phyloP scores from a whole-genome alignment of 1,140 invertebrate genomes.

The Drosophila dunni region DNA sequence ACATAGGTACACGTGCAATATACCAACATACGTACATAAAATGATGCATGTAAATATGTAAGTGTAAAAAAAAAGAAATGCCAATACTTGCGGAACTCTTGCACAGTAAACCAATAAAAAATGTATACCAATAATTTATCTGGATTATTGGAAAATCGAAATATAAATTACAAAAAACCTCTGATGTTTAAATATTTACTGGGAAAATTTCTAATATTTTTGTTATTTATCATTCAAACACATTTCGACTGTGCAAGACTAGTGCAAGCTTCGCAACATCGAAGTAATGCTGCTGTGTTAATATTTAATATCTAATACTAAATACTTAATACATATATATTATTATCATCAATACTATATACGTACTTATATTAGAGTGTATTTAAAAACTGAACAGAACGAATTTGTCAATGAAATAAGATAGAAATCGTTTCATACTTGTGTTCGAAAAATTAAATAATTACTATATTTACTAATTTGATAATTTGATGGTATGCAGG shows the following conservation, averaged over 20 bases:
- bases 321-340: not conserved
- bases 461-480: too few species aligned
- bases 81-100: not conserved
- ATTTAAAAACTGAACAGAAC: conserved; percentile 1
- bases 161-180: not conserved
- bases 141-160: not conserved
- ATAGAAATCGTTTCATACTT: too few species aligned
- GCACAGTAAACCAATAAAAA: not conserved
- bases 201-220: not conserved
- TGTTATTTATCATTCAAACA: too few species aligned
- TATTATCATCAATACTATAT: not conserved
- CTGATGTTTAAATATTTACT: too few species aligned
- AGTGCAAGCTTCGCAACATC: conserved; percentile 6
- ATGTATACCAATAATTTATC: not conserved
- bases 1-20: not conserved
- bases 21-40: not conserved
- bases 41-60: not conserved
- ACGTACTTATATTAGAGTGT: not conserved
- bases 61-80: conserved; percentile 1
- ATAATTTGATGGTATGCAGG: too few species aligned
- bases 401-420: conserved; percentile 1
- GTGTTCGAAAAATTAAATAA: too few species aligned
- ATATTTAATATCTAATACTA: not conserved
- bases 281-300: conserved; percentile 15
- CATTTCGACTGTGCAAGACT: not conserved